Base-by-base conservation (phyloP, 2,888 invertebrate species). In the Poecilobothrus nobilitatus region DNA sequence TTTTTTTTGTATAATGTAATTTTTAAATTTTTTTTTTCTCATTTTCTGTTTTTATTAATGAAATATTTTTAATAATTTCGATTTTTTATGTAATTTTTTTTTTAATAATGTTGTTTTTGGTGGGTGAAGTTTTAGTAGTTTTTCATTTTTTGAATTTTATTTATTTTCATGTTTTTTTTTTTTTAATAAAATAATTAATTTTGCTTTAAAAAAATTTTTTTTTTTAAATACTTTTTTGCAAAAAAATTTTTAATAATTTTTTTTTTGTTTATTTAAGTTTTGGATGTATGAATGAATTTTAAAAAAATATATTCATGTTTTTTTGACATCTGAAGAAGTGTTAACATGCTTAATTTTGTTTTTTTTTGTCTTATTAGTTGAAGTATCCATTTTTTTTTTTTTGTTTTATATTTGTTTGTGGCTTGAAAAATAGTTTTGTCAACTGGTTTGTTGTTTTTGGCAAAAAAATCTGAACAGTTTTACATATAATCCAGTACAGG, bases 371-470 rank as follows among this genome's bases (percentile, higher is more conserved):
- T 18, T 4, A 12, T 18, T 53, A 53, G 15, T 53, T 53, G 53
- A 53, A 53, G 7, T 53, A 12, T 53, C 15, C n/a, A 53, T 53
- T 53, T 53, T 53, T 53, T 53, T 53, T 53, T 18, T 4, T 10
- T 37, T 37, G 12, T 37, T 37, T 37, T 37, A 37, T 37, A 5
- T 37, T 37, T 37, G 8, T 37, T 37, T 37, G 37, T 53, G 53
- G 53, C 15, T 53, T 53, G 53, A 53, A 53, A 37, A 10, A 27
- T 18, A 53, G 53, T 53, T 37, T 53, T 53, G 53, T 53, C 53
- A 53, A 53, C 53, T 53, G 53, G 53, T 53, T 53, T 53, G 53
- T 53, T 53, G 53, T 53, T 53, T 53, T 53, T 53, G 53, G 53
- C 53, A 53, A 53, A 53, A 53, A 53, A 53, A 53, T 53, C 53